Evolutionary conservation across 2,113 vertebrate species (phyloP), one percentile per base, ranked within the genome.

Genomic region (Oxygymnocypris stewartii): DNA sequence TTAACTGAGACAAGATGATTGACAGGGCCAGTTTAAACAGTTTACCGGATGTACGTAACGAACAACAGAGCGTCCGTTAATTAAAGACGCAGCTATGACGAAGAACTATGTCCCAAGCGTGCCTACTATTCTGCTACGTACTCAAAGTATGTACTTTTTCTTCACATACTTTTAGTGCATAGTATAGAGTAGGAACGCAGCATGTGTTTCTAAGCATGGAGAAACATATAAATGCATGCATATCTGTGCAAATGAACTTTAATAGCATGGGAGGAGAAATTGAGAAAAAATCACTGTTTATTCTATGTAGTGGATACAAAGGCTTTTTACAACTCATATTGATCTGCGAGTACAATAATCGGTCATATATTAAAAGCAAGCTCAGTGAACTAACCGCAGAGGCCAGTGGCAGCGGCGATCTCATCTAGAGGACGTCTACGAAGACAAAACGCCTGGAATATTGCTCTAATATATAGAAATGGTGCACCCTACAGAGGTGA

Each of bases 201-300:
- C n/a, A n/a, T n/a, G 3, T 20, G 20, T 47, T 75, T 47, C 37
- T 51, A 25, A 76, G 51, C 54, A 79, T 5, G n/a, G 7, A 82
- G 20, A 31, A 49, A 67, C 31, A 7, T 31, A 25, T 1, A 67
- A 65, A 82, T 84, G 71, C 28, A 67, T 73, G 28, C 35, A 79
- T 16, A 12, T 40, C n/a, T n/a, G n/a, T n/a, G n/a, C n/a, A n/a
- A 91, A 91, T 92, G 67, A 51, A 87, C 31, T 54, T 84, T 78
- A 89, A 89, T 78, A 54, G 87, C 87, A 63, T 69, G 63, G 79
- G 80, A 71, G 63, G 63, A 51, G 25, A 71, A 18, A 67, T 84
- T 25, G 14, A 10, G 40, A 54, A 80, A 88, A 91, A 92, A 90
- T 91, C 28, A 13, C 71, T 44, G 16, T 88, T 90, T 89, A 85